phyloP scores from a whole-genome alignment of 2,888 invertebrate species.

The Amiota minor region DNA sequence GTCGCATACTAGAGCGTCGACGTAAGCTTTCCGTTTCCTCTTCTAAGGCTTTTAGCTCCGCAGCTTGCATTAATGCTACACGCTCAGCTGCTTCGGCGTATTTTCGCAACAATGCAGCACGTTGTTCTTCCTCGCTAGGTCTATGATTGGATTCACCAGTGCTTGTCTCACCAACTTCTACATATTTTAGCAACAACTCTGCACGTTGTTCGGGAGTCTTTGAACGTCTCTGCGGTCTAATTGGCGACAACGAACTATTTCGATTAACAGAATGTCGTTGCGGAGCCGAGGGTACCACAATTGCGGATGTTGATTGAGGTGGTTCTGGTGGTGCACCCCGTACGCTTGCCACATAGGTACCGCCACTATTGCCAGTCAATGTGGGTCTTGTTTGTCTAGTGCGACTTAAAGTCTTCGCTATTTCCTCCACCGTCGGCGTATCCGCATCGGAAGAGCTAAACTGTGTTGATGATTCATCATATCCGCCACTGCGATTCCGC shows the following conservation, averaged over 20 bases:
- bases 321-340: slow-evolving; percentile 60
- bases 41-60: slow-evolving; percentile 25
- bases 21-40: slow-evolving; percentile 19
- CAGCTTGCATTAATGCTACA: slow-evolving; percentile 43
- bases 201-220: slow-evolving; percentile 65
- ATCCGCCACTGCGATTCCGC: slow-evolving; percentile 54
- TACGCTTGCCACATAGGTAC: slow-evolving; percentile 50
- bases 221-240: slow-evolving; percentile 67
- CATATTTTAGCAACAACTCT: slow-evolving; percentile 51
- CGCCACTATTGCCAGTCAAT: slow-evolving; percentile 34
- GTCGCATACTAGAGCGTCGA: slow-evolving; percentile 19
- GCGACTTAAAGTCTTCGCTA: slow-evolving; percentile 35
- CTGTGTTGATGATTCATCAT: slow-evolving; percentile 72
- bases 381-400: slow-evolving; percentile 39
- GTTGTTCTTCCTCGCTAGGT: slow-evolving; percentile 51
- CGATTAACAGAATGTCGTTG: slow-evolving; percentile 60
- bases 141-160: slow-evolving; percentile 22
- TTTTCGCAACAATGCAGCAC: slow-evolving; percentile 45
- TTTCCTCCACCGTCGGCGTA: slow-evolving; percentile 48
- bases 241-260: slow-evolving; percentile 68
- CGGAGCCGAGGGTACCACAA: slow-evolving; percentile 41
- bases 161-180: slow-evolving; percentile 52
- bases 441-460: slow-evolving; percentile 72
- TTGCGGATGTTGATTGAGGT: not conserved
- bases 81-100: slow-evolving; percentile 55